Percentiles rank a stretch among this genome's conserved stretches.
Evolutionary conservation across 1,140 invertebrate genomes (phyloP).

Genomic region (Megalonaias nervosa): DNA sequence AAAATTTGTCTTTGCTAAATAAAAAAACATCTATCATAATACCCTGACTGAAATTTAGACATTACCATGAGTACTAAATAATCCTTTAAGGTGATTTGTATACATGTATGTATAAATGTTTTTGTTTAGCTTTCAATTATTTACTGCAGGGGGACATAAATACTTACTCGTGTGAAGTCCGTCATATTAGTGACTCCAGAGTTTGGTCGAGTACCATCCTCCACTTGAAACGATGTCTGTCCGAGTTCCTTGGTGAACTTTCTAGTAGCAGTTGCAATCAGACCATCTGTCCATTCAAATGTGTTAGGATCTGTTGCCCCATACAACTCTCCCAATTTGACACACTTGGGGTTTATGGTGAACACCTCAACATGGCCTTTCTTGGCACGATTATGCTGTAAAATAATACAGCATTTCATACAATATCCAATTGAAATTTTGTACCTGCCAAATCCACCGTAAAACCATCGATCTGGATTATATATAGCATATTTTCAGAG

Average conservation of each 20-base stretch:
- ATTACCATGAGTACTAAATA: no score
- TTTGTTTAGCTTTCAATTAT: not conserved
- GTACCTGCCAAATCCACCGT: no score
- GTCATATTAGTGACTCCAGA: constrained; percentile 35
- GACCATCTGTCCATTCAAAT: constrained; percentile 87
- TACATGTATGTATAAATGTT: no score
- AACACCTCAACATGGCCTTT: constrained; percentile 74
- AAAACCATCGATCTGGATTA: no score
- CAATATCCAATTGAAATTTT: no score
- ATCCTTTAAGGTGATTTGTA: no score
- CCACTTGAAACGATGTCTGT: constrained; percentile 19
- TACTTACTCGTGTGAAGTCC: constrained; percentile 33
- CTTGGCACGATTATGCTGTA: constrained; percentile 57
- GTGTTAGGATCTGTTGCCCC: constrained; percentile 87
- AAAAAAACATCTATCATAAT: no score
- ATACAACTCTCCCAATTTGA: constrained; percentile 85
- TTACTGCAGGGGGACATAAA: constrained; percentile 7
- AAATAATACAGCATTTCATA: not conserved
- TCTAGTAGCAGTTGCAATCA: constrained; percentile 64
- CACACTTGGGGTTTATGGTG: constrained; percentile 86
- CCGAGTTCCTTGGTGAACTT: constrained; percentile 60
- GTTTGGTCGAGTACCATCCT: constrained; percentile 33
- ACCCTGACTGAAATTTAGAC: no score
- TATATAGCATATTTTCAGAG: no score
- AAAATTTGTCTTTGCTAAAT: no score